Evolutionary conservation across 2,113 vertebrate species (phyloP).

Genomic region (Phalacrocorax brasilianus): DNA sequence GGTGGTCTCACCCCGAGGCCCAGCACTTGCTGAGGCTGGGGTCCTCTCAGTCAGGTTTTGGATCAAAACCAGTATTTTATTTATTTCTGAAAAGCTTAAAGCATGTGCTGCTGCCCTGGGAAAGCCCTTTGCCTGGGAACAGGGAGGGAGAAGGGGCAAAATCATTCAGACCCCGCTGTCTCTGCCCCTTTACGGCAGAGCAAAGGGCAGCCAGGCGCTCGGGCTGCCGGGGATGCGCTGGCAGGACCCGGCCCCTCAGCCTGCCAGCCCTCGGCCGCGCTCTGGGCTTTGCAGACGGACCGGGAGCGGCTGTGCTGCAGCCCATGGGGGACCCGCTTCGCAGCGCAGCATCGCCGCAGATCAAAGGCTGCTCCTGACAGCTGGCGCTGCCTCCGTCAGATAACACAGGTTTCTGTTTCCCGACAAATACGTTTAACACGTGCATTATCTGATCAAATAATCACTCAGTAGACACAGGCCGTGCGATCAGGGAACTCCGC

Average conservation of each 20-base stretch:
- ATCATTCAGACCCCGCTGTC: accelerated
- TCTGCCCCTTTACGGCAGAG: background rate
- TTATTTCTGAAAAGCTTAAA: background rate
- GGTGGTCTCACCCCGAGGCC: background rate
- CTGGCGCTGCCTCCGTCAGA: background rate
- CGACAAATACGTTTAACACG: background rate
- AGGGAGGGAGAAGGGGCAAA: background rate
- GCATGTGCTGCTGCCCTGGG: background rate
- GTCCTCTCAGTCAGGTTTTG: background rate
- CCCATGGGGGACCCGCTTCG: background rate
- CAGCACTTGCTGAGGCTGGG: background rate
- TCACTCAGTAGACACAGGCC: background rate
- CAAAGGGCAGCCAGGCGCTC: accelerated
- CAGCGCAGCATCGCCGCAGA: accelerated
- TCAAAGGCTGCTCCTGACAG: background rate
- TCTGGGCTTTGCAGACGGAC: too few relatives aligned
- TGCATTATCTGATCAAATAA: background rate
- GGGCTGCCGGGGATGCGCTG: accelerated
- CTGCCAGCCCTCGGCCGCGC: background rate
- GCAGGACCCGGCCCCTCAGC: background rate
- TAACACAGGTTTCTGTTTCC: background rate
- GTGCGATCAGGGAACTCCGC: background rate
- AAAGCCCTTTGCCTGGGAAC: background rate
- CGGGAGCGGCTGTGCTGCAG: background rate
- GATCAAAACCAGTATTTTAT: background rate